Evolutionary conservation across 2,888 invertebrate genomes (phyloP), one percentile per base, ranked within the genome.

Genomic region (Hemicrepidius hirtus): DNA sequence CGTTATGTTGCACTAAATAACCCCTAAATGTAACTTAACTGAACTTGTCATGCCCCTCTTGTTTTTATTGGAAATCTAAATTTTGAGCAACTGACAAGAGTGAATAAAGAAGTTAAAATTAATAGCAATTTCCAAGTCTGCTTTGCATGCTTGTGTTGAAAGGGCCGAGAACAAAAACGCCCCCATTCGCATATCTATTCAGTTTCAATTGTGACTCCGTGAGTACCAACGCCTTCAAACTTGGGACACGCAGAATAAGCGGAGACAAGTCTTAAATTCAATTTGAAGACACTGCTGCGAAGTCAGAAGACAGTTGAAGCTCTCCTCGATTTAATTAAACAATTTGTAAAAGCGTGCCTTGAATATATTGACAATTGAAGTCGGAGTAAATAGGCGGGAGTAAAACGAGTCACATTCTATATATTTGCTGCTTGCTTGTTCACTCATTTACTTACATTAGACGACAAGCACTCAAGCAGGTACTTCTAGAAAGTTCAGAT

Each of bases 281-380:
- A 83, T 83, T 82, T 80, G 78, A 80, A 80, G 81, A 80, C 78
- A 78, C 78, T 69, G 73, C 77, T 79, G 77, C 74, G 78, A 80
- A 81, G 80, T 80, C 79, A 71, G 71, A 76, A 71, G 73, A 68
- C 70, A 72, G 75, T 71, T 72, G 73, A 76, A 73, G 75, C 76
- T 70, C 71, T 81, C 78, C 78, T 78, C 82, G 82, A 85, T 85
- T 85, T 84, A 85, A 85, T 85, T 85, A 85, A 85, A 85, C 84
- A 85, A 85, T 85, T 85, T 85, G 85, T 84, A 83, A 85, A 85
- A 85, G 85, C 85, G 85, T 85, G 85, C 83, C 82, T 80, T 72
- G 85, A 84, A 85, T 85, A 83, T 83, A 84, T 83, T 80, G 83
- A 82, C 83, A 81, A 83, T 81, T 82, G 81, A 79, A 81, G 81